A percentile compares a stretch with the other conserved stretches of the same genome.
phyloP scores from a whole-genome alignment of 2,113 vertebrate species.

The Callorhinus ursinus region DNA sequence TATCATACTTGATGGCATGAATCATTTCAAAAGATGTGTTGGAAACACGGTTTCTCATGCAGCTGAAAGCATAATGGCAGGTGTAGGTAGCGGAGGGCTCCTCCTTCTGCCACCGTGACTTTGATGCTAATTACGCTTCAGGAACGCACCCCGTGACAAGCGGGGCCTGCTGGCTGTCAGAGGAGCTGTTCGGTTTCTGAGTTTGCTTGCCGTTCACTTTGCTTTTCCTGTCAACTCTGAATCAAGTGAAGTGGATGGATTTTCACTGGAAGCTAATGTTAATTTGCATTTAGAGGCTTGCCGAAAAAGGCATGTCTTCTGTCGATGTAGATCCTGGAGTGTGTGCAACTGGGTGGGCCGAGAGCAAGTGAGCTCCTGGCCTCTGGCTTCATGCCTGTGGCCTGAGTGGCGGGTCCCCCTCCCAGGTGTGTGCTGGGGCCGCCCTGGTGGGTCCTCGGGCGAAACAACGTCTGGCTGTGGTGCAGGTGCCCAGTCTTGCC shows the following conservation, averaged over 20 bases:
- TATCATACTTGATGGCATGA: background rate
- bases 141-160: too few relatives aligned
- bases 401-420: too few relatives aligned
- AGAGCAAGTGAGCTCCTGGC: background rate
- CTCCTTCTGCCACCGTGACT: background rate
- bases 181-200: background rate
- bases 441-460: background rate
- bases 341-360: too few relatives aligned
- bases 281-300: background rate
- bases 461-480: too few relatives aligned
- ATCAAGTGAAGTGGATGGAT: background rate
- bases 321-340: background rate
- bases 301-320: too few relatives aligned
- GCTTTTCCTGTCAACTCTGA: background rate
- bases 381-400: too few relatives aligned
- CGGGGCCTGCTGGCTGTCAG: background rate
- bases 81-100: background rate
- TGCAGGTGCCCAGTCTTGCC: too few relatives aligned
- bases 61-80: background rate
- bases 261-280: background rate
- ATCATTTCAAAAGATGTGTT: background rate
- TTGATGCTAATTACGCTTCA: background rate
- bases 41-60: background rate
- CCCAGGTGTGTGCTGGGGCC: background rate
- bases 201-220: background rate